phyloP scores from a whole-genome alignment of 2,888 invertebrate genomes.

The Synanthedon andrenaeformis region DNA sequence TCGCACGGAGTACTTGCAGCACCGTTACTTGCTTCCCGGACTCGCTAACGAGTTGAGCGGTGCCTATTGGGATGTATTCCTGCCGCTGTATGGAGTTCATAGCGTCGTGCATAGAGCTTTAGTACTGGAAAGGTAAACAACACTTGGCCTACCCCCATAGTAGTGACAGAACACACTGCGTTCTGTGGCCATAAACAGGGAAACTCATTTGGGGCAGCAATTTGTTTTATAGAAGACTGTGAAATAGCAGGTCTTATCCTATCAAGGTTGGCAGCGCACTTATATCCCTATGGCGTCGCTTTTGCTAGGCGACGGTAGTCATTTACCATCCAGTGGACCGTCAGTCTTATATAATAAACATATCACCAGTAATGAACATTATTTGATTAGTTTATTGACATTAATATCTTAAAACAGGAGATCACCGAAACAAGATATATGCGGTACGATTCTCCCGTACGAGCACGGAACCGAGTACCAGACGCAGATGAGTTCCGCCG shows the following conservation, averaged over 20 bases:
- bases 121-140: slow-evolving; percentile 76
- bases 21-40: slow-evolving; percentile 75
- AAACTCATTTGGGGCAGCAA: neutral
- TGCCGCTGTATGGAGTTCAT: slow-evolving; percentile 83
- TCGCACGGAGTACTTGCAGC: slow-evolving; percentile 76
- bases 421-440: slow-evolving; percentile 47
- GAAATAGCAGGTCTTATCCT: no score
- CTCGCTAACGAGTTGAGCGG: slow-evolving; percentile 79
- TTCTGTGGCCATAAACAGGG: neutral
- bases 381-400: no score
- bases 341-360: no score
- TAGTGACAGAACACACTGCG: neutral
- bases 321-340: no score
- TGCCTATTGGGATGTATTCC: slow-evolving; percentile 84
- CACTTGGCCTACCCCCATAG: neutral
- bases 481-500: slow-evolving; percentile 80
- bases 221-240: neutral
- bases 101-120: slow-evolving; percentile 86
- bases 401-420: slow-evolving; percentile 21
- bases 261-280: no score
- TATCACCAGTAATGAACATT: no score
- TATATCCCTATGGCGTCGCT: no score
- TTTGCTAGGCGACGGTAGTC: no score
- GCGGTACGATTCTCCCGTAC: slow-evolving; percentile 74
- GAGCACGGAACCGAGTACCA: slow-evolving; percentile 75